phyloP scores from a whole-genome alignment of 2,113 vertebrate genomes.

The Macrotus californicus region DNA sequence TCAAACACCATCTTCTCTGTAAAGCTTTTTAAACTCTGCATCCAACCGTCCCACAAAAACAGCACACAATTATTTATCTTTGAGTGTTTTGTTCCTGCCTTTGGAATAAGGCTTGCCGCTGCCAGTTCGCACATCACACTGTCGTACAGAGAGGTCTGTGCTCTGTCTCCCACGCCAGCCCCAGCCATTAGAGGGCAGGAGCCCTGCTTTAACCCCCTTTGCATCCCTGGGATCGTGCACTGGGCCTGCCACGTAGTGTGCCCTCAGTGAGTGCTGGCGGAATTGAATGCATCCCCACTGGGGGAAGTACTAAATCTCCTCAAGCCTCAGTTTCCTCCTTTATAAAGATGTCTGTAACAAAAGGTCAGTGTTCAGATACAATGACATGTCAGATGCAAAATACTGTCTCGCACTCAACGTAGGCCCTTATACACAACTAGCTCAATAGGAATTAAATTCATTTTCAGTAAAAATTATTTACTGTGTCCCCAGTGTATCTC shows the following conservation, averaged over 20 bases:
- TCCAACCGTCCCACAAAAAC: neutral
- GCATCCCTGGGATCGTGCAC: neutral
- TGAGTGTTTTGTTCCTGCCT: neutral
- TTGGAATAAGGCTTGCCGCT: neutral
- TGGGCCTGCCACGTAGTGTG: neutral
- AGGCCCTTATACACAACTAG: neutral
- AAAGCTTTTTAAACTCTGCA: conserved; percentile 18
- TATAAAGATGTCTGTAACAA: neutral
- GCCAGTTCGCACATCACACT: neutral
- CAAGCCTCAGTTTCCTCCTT: neutral
- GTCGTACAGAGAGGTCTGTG: neutral
- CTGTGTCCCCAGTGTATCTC: neutral
- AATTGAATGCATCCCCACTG: neutral
- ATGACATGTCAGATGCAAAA: neutral
- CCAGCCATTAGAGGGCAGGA: neutral
- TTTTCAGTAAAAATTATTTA: neutral
- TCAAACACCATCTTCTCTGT: neutral
- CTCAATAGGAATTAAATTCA: neutral
- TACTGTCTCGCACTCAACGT: neutral
- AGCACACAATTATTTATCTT: neutral
- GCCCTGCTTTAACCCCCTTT: rapidly evolving
- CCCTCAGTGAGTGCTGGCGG: neutral
- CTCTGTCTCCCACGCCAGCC: neutral
- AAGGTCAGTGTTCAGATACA: neutral
- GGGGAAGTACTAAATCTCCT: neutral